Base-by-base conservation (phyloP, 2,113 vertebrate genomes). In the Oreocharis arfaki region DNA sequence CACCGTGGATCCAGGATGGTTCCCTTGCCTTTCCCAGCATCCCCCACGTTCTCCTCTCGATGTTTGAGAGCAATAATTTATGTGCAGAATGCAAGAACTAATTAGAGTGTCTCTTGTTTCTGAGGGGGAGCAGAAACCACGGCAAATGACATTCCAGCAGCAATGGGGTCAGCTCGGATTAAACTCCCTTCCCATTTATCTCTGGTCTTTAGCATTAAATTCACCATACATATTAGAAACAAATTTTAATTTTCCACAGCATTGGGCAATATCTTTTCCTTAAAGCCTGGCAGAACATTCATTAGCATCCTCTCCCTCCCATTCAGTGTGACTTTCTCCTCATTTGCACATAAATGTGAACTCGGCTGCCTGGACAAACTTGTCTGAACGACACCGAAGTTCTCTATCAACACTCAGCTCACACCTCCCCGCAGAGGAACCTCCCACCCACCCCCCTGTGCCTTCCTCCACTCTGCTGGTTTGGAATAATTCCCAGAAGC, bases 171-270 rank as follows among this genome's bases (percentile, higher is more conserved):
- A 92, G 89, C 92, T 85, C 3, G 8, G 67, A 94, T 96, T 95
- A 91, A 94, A 76, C 30, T 94, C 67, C 60, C 37, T 77, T 87
- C 87, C 69, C 70, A 95, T 95, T 97, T 96, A 88, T 96, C 95
- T 95, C 83, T 89, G 84, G 89, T 95, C 91, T 96, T 97, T 96
- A 97, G 91, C 87, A 97, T 95, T 97, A 96, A 97, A 97, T 97
- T 96, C 95, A 95, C 95, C 91, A 85, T 92, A 95, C 83, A 33
- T 85, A 92, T 97, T 94, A 97, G 91, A 93, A 96, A 94, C 93
- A 95, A 95, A 96, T 97, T 97, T 95, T 97, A 97, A 97, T 97
- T 97, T 97, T 97, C 97, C 97, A 97, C 96, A 94, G 95, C 96
- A 92, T 81, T 97, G 97, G 97, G 87, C 96, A 97, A 95, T 97